phyloP scores from a whole-genome alignment of 2,888 invertebrate species.

The Drosophila seclusa region DNA sequence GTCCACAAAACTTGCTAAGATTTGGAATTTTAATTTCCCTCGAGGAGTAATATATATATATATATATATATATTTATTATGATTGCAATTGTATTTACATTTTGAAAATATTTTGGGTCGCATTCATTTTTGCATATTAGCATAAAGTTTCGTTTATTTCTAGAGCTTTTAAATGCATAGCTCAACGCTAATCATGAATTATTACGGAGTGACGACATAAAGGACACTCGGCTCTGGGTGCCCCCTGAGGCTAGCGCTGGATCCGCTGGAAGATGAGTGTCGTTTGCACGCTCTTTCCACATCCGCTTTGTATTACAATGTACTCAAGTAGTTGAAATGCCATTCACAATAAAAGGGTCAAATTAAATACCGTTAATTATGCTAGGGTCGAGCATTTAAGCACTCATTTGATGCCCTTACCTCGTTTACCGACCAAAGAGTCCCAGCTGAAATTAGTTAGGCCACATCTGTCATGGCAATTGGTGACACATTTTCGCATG shows the following conservation, averaged over 20 bases:
- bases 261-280: neutral
- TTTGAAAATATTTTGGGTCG: no score
- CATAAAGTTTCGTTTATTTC: constrained; percentile 39
- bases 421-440: constrained; percentile 38
- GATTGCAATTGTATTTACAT: no score
- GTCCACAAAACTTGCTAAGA: neutral
- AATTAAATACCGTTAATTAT: constrained; percentile 64
- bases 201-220: constrained; percentile 21
- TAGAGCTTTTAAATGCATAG: constrained; percentile 14
- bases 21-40: neutral
- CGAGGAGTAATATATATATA: neutral
- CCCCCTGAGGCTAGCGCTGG: neutral
- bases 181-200: constrained; percentile 38
- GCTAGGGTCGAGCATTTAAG: constrained; percentile 59
- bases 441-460: constrained; percentile 27
- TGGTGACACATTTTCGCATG: constrained; percentile 41
- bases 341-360: constrained; percentile 47
- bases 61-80: no score
- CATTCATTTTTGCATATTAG: constrained; percentile 57
- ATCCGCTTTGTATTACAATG: constrained; percentile 13
- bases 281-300: neutral
- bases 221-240: constrained; percentile 10
- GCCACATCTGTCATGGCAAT: neutral
- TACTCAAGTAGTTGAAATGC: neutral
- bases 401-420: constrained; percentile 54